phyloP scores from a whole-genome alignment of 2,113 vertebrate genomes.

The Calyptommatus sinebrachiatus region DNA sequence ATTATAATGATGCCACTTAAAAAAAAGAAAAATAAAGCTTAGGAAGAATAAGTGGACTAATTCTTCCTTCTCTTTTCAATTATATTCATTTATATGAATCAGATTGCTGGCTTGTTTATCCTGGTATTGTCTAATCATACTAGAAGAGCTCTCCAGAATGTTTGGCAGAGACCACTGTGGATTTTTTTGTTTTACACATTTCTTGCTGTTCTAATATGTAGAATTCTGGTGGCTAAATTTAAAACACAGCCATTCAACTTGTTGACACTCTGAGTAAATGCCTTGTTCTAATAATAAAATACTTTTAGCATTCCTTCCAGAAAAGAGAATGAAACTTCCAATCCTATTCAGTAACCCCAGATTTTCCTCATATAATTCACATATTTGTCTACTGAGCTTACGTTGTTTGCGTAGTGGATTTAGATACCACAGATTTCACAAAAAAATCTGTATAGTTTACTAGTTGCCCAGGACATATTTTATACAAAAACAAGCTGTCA shows the following conservation, averaged over 20 bases:
- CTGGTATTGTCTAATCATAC: not conserved
- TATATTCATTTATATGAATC: not conserved
- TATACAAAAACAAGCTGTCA: too few relatives aligned
- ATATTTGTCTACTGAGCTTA: not conserved
- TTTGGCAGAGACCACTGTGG: not conserved
- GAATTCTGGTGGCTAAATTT: not conserved
- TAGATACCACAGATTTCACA: not conserved
- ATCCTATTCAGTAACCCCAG: not conserved
- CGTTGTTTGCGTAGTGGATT: not conserved
- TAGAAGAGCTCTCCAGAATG: not conserved
- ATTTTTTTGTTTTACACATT: not conserved
- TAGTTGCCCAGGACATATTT: too few relatives aligned
- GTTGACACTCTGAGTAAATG: not conserved
- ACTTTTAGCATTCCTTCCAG: not conserved
- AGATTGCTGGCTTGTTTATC: not conserved
- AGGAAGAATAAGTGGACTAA: not conserved
- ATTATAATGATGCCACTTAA: not conserved
- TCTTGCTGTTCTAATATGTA: not conserved
- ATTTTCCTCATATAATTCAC: not conserved
- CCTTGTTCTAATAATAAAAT: not conserved
- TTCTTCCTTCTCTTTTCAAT: not conserved
- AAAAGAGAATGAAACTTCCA: not conserved
- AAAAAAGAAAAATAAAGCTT: not conserved
- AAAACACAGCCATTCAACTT: not conserved
- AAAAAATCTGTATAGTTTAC: too few relatives aligned